Evolutionary conservation across 2,888 invertebrate genomes (phyloP).

Genomic region (Eupithecia inturbata): DNA sequence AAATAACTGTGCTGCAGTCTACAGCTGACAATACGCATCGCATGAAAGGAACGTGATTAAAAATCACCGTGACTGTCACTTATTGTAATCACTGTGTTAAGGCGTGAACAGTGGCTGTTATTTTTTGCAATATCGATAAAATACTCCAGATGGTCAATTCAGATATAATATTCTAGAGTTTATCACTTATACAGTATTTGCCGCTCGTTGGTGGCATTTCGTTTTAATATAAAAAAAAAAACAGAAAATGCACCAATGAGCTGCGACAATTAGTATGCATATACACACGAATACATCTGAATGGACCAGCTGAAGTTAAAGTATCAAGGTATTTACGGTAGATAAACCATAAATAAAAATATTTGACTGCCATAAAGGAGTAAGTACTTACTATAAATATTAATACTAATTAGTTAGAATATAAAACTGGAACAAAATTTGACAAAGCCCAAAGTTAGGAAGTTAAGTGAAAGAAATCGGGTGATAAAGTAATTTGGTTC

Average conservation of each 20-base stretch:
- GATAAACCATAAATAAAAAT: neutral
- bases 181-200: too few relatives aligned
- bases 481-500: conserved; percentile 8
- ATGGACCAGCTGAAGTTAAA: neutral
- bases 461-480: conserved; percentile 2
- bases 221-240: neutral
- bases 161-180: too few relatives aligned
- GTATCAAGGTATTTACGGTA: too few relatives aligned
- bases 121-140: neutral
- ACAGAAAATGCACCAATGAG: neutral
- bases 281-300: neutral
- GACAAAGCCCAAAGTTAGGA: neutral
- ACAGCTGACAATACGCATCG: neutral
- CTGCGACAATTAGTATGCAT: neutral
- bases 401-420: neutral
- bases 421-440: neutral
- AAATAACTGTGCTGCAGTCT: conserved; percentile 16
- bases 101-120: neutral
- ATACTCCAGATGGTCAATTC: too few relatives aligned
- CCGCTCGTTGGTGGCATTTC: neutral
- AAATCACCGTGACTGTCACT: neutral
- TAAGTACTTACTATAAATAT: neutral
- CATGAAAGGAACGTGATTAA: neutral
- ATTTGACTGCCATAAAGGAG: neutral
- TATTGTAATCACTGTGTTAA: conserved; percentile 1